These are phyloP conservation scores for Benitochromis conjunctus DNA, from an alignment of 2,113 vertebrate genomes.

Conservation along the genomic window DNA sequence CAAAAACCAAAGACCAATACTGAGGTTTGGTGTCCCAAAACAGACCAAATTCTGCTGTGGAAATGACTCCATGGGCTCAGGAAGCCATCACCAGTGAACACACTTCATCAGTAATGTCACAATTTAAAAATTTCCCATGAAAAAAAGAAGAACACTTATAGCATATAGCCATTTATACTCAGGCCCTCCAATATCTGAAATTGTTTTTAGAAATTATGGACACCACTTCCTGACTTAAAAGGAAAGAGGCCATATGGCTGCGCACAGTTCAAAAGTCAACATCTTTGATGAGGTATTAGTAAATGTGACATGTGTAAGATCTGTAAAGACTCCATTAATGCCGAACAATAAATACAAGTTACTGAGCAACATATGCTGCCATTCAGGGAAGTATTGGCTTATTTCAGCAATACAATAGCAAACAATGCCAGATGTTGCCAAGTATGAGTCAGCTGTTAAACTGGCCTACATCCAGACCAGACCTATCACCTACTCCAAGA, in stretches of 20 bases:
- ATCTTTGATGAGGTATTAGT: not conserved
- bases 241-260: not conserved
- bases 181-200: not conserved
- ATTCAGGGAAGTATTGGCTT: not conserved
- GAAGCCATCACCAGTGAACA: not conserved
- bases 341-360: not conserved
- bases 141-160: not conserved
- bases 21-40: not conserved
- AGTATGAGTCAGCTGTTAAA: not conserved
- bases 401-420: not conserved
- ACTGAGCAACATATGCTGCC: not conserved
- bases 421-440: not conserved
- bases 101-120: not conserved
- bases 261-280: not conserved
- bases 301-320: not conserved
- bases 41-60: not conserved
- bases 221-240: not conserved
- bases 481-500: not conserved
- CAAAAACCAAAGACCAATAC: not conserved
- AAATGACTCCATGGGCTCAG: not conserved
- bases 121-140: not conserved
- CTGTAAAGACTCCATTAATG: not conserved
- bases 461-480: not conserved
- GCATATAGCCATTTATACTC: not conserved
- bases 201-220: not conserved